Base-by-base conservation (phyloP, 2,888 invertebrate species). In the Hedya salicella region DNA sequence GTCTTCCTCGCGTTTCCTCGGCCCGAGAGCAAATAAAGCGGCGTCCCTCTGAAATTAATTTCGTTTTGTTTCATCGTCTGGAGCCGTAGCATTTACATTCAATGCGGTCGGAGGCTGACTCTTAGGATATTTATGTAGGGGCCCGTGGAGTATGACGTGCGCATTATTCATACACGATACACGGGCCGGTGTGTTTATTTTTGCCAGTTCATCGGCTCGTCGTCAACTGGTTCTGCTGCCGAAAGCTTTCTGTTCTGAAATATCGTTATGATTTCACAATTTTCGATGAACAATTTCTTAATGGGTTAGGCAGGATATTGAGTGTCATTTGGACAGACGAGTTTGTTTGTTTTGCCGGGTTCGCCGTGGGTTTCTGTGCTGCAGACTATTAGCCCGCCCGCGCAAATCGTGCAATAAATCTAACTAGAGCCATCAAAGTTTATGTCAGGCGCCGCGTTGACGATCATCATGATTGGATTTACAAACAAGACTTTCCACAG, bases 51-150 rank as follows among this genome's bases (percentile, higher is more conserved):
- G 85, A 92, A 91, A 91, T 91, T 91, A 91, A 92, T 91, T 91
- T 92, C 72, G 87, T 91, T 91, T 91, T 91, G 91, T 91, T 91
- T 91, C 85, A 85, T 80, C 88, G 90, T 91, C 89, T 90, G 89
- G 85, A 84, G 86, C 82, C 85, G 81, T 74, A 75, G 85, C 88
- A 92, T 92, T 92, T 90, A 91, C 91, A 92, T 92, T 92, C 89
- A 92, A 91, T 91, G 89, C 87, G 86, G 84, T 86, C 82, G 88
- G 88, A 87, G 89, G 89, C 89, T 86, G 87, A 85, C 82, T 88
- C 82, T 82, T 84, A 78, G 80, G 88, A 90, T 91, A 91, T 91
- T 92, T 91, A 92, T 92, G 90, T 89, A 82, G 82, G 84, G 89
- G 81, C 86, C 83, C 85, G 85, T 79, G 74, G 82, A 80, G 86